Percentiles rank a stretch among this genome's conserved stretches.
These are phyloP conservation scores for Abrostola triplasia DNA, from an alignment of 2,888 invertebrate species.

Conservation along the genomic window DNA sequence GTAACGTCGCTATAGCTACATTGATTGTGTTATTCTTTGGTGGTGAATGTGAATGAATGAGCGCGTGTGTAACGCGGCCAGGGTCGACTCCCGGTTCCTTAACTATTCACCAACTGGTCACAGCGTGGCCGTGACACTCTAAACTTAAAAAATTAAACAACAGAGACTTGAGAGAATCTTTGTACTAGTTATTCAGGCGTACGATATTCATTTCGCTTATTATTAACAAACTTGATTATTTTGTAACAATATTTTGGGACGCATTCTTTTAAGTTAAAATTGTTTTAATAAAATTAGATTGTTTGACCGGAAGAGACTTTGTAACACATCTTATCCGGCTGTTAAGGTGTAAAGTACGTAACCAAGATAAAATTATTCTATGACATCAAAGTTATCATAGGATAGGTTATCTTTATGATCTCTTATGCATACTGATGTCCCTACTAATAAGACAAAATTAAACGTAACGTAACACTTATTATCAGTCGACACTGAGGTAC, in stretches of 20 bases:
- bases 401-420: not conserved
- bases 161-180: slow-evolving; percentile 22
- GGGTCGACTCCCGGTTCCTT: slow-evolving; percentile 56
- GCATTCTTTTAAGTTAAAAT: not conserved
- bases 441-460: not conserved
- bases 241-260: slow-evolving; percentile 6
- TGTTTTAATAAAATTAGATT: no score
- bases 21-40: slow-evolving; percentile 44
- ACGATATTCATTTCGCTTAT: not conserved
- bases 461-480: not conserved
- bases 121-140: slow-evolving; percentile 47
- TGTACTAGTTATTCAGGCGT: not conserved
- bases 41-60: slow-evolving; percentile 59
- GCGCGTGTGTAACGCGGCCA: slow-evolving; percentile 62
- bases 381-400: not conserved
- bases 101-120: slow-evolving; percentile 38
- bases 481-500: no score
- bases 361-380: not conserved
- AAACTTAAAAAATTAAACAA: slow-evolving; percentile 36
- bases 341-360: not conserved
- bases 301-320: no score
- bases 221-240: slow-evolving; percentile 9
- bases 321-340: not conserved
- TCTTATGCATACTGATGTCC: not conserved
- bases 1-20: slow-evolving; percentile 19